Base-by-base conservation (phyloP, 2,797 vertebrate species). In the Myotis vivesi region DNA sequence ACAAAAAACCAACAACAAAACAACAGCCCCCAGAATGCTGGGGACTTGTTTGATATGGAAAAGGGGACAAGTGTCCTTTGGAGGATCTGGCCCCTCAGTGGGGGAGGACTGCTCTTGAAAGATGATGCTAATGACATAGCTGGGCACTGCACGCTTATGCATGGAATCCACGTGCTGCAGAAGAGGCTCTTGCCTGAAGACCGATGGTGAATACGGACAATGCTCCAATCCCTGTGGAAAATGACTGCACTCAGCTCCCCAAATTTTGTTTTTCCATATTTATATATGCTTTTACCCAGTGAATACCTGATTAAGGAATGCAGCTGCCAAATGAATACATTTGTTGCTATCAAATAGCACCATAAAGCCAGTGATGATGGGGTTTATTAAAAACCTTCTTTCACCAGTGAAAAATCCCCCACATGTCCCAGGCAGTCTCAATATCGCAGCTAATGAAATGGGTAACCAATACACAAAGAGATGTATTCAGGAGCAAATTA, bases 271-370 rank as follows among this genome's bases (percentile, higher is more conserved):
- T 98, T 97, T 98, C 95, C 94, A 94, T 98, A 98, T 98, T 98
- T 98, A 98, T 98, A 93, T 57, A 68, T 33, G 89, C 96, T 96
- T 94, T 94, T 98, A 96, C 96, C 97, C 97, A 97, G 96, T 97
- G 97, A 98, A 97, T 97, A 97, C 96, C 97, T 98, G 98, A 98
- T 98, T 98, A 98, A 97, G 96, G 97, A 97, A 97, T 97, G 97
- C 97, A 98, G 98, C 97, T 98, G 98, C 97, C 97, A 97, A 98
- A 97, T 76, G 98, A 98, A 98, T 98, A 96, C 96, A 98, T 97
- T 98, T 97, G 97, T 97, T 88, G 97, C 98, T 98, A 98, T 98
- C 97, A 98, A 98, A 98, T 96, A 96, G 96, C 81, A 89, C 96
- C 92, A 97, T 97, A 97, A 98, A 98, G 97, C 97, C 96, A 97